Percentiles rank a stretch among this genome's conserved stretches.
phyloP scores from a whole-genome alignment of 2,888 invertebrate species.

The Agrochola lychnidis region DNA sequence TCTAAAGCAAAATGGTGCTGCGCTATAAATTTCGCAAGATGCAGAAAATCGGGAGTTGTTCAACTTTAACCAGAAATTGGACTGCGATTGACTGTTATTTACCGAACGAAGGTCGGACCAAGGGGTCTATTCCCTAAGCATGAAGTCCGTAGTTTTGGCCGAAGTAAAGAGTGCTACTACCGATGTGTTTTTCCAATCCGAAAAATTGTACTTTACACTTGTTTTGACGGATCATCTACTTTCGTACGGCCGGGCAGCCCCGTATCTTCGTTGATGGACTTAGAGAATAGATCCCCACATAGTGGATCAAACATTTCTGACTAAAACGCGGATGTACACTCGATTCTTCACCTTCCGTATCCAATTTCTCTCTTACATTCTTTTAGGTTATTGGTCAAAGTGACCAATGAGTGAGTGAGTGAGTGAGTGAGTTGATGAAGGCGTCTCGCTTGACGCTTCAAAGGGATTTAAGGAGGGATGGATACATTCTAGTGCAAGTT shows the following conservation, averaged over 20 bases:
- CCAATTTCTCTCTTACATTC: conserved; percentile 36
- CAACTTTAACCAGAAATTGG: background rate
- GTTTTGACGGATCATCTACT: no score
- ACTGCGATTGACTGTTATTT: background rate
- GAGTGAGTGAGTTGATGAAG: no score
- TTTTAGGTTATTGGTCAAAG: conserved; percentile 47
- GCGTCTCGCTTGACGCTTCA: conserved; percentile 29
- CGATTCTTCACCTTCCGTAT: conserved; percentile 18
- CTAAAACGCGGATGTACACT: conserved; percentile 5
- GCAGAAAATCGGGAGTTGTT: background rate
- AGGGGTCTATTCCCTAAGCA: no score
- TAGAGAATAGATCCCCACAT: background rate
- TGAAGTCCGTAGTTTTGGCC: no score
- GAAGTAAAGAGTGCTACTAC: no score
- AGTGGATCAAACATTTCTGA: background rate
- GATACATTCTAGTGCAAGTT: background rate
- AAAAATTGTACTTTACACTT: no score
- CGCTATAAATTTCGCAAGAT: background rate
- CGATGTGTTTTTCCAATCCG: no score
- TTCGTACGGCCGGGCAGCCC: no score
- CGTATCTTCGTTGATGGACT: no score
- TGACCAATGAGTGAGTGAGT: no score
- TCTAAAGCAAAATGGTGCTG: background rate
- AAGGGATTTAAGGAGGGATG: conserved; percentile 4
- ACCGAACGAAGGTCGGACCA: background rate